Evolutionary conservation across 2,888 invertebrate species (phyloP).

Genomic region (Lasioglossum calceatum): DNA sequence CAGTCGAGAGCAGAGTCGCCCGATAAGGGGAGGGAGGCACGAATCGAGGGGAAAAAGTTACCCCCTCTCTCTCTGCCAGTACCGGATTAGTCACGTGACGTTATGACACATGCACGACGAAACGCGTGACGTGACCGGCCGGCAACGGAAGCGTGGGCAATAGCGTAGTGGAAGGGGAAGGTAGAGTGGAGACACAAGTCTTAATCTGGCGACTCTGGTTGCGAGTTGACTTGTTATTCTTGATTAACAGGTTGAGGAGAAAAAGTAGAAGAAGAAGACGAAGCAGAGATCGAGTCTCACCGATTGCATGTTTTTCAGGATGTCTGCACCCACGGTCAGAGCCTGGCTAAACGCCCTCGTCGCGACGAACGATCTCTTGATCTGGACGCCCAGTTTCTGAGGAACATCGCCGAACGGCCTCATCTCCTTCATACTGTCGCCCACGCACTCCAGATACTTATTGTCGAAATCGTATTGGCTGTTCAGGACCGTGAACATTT

Average conservation of each 20-base stretch:
- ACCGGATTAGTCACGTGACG: too few relatives aligned
- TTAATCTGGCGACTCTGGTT: background rate
- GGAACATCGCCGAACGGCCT: constrained; percentile 98
- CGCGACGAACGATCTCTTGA: constrained; percentile 97
- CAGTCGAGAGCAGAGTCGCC: too few relatives aligned
- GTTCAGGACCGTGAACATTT: constrained; percentile 98
- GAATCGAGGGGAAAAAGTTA: too few relatives aligned
- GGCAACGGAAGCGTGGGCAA: too few relatives aligned
- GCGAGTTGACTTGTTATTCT: constrained; percentile 1
- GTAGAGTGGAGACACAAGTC: too few relatives aligned
- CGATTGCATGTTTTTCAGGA: constrained; percentile 91
- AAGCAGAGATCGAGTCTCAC: constrained; percentile 82
- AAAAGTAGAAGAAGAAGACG: background rate
- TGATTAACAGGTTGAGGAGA: background rate
- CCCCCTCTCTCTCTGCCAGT: too few relatives aligned
- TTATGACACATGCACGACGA: too few relatives aligned
- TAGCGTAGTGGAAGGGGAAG: too few relatives aligned
- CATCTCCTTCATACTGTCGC: constrained; percentile 96
- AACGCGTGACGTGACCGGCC: too few relatives aligned
- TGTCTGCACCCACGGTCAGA: constrained; percentile 92
- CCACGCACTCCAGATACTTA: constrained; percentile 94
- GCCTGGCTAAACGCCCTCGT: constrained; percentile 97
- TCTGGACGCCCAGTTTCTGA: constrained; percentile 94
- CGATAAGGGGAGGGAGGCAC: too few relatives aligned
- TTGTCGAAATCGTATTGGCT: constrained; percentile 96